These are phyloP conservation scores for Drosophila willistoni DNA, from an alignment of 1,140 invertebrate species.

Conservation along the genomic window DNA sequence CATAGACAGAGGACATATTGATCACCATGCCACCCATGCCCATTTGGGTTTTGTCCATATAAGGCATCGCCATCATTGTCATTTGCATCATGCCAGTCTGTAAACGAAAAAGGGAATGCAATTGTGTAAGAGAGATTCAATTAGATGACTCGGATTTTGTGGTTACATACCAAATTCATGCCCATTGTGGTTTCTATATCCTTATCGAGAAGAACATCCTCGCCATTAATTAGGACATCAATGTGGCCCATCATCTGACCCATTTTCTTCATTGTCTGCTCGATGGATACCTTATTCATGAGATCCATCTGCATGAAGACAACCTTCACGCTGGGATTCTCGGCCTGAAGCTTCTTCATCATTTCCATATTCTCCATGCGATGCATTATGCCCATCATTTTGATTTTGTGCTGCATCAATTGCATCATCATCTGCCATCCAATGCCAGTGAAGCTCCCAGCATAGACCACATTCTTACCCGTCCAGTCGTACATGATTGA, in stretches of 20 bases:
- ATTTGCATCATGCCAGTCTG: slow-evolving; percentile 70
- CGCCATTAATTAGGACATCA: slow-evolving; percentile 75
- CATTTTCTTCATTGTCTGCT: slow-evolving; percentile 62
- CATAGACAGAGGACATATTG: slow-evolving; percentile 86
- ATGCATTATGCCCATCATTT: slow-evolving; percentile 63
- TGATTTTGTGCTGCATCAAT: slow-evolving; percentile 69
- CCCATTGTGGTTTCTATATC: slow-evolving; percentile 72
- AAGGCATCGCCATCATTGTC: slow-evolving; percentile 62
- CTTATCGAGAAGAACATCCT: slow-evolving; percentile 74
- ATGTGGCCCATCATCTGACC: slow-evolving; percentile 62
- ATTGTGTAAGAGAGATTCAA: not conserved
- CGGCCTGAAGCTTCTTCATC: slow-evolving; percentile 69
- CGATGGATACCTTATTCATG: slow-evolving; percentile 64
- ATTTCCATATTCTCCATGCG: slow-evolving; percentile 78
- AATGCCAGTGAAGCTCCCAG: slow-evolving; percentile 69
- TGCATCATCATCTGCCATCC: slow-evolving; percentile 70
- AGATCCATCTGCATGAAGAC: slow-evolving; percentile 69
- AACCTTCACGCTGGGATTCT: slow-evolving; percentile 53
- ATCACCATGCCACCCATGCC: slow-evolving; percentile 87
- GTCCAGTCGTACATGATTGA: slow-evolving; percentile 68
- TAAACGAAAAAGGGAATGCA: not conserved
- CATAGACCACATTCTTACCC: slow-evolving; percentile 74
- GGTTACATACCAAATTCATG: slow-evolving; percentile 68
- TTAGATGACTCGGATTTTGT: not conserved
- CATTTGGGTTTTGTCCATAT: slow-evolving; percentile 85